phyloP scores from a whole-genome alignment of 1,140 invertebrate genomes.

The Nixonia krombeini region DNA sequence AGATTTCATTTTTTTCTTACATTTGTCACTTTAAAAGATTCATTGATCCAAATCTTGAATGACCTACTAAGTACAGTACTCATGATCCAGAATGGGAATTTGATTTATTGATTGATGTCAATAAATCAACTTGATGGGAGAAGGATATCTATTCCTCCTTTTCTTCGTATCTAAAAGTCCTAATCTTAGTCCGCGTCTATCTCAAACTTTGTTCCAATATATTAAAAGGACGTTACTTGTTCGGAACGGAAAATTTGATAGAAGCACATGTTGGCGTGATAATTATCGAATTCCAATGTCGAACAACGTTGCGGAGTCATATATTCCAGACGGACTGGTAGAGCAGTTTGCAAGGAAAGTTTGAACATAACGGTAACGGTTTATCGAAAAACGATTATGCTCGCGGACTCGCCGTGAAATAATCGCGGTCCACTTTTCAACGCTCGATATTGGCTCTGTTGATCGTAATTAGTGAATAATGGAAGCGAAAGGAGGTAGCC shows the following conservation, averaged over 20 bases:
- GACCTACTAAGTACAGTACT: too few species aligned
- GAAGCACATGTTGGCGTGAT: too few species aligned
- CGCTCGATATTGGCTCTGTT: constrained; percentile 43
- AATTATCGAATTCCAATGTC: not conserved
- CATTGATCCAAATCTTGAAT: too few species aligned
- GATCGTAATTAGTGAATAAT: constrained; percentile 47
- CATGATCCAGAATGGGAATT: too few species aligned
- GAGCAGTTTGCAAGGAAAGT: constrained; percentile 31
- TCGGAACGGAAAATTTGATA: too few species aligned
- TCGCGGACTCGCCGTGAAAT: constrained; percentile 33
- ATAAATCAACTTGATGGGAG: too few species aligned
- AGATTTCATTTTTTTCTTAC: too few species aligned
- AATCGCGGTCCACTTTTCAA: constrained; percentile 30
- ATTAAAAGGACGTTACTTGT: not conserved
- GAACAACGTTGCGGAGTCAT: not conserved
- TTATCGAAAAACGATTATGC: constrained; percentile 50
- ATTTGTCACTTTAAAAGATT: too few species aligned
- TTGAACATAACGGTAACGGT: constrained; percentile 36
- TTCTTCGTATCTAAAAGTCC: too few species aligned
- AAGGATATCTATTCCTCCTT: too few species aligned
- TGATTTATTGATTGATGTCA: too few species aligned
- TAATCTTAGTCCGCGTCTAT: too few species aligned
- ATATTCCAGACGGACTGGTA: not conserved
- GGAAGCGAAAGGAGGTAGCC: constrained; percentile 24
- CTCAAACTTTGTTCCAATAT: not conserved